Evolutionary conservation across 2,888 invertebrate genomes (phyloP), one percentile per base, ranked within the genome.

Genomic region (Syritta pipiens): DNA sequence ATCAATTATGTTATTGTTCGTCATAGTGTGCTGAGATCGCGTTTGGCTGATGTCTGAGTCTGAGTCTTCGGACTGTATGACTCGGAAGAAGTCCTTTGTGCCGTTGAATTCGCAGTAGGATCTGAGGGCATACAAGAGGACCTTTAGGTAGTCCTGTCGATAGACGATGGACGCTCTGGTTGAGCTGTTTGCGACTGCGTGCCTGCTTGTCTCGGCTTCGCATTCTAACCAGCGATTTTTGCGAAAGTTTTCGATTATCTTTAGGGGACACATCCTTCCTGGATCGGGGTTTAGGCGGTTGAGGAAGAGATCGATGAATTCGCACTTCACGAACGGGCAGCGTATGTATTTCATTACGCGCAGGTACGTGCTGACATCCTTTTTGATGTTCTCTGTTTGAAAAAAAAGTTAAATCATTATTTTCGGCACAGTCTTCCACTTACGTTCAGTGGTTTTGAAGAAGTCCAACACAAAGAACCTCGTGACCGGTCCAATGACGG

Each of bases 301-400:
- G 7, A 88, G 81, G 35, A 88, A 86, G 19, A 84, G 82, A 81
- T 88, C 84, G 4, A 87, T 85, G 20, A 86, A 85, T 30, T 86
- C 83, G 32, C 82, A 88, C 4, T 86, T 86, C 2, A 88, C 81
- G 74, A 85, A 88, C 0, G 86, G 85, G 17, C 85, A 87, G 12
- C 84, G 83, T 1, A 87, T 46, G 19, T 82, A 57, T 1, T 83
- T 71, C 5, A 88, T 86, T 1, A 83, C 83, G 1, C 83, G 81
- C 10, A 88, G 81, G 51, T 86, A 87, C 1, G 81, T 84, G 9
- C 55, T 75, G 1, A 88, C 81, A n/a, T 83, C 42, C 10, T 53
- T 72, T 32, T 72, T 79, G 53, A 79, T 42, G 12, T 67, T 32
- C 5, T 49, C 77, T 77, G 26, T 2, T 37, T 37, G 37, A 37